These are phyloP conservation scores for Bicyclus anynana DNA, from an alignment of 1,140 invertebrate species.

Conservation along the genomic window DNA sequence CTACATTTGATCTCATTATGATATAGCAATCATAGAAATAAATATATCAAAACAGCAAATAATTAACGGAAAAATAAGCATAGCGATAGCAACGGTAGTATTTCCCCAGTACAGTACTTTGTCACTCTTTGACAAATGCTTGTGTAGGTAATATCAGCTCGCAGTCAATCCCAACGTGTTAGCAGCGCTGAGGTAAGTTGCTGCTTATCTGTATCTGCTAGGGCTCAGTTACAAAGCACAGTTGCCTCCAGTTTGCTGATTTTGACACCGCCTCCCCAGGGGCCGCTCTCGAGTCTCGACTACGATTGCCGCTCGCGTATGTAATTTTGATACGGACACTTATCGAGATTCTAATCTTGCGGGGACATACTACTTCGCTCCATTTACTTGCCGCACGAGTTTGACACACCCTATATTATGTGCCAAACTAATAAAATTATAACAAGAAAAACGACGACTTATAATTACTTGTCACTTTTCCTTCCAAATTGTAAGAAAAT, in stretches of 20 bases:
- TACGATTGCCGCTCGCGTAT: conserved; percentile 29
- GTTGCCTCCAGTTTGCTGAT: conserved; percentile 18
- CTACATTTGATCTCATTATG: too few relatives aligned
- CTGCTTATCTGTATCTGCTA: conserved; percentile 1
- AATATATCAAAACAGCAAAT: too few relatives aligned
- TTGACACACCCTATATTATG: conserved; percentile 10
- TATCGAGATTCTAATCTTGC: conserved; percentile 36
- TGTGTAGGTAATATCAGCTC: too few relatives aligned
- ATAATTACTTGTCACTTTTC: too few relatives aligned
- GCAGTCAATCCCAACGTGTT: too few relatives aligned
- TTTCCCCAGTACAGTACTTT: too few relatives aligned
- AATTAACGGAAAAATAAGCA: too few relatives aligned
- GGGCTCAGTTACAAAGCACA: conserved; percentile 21
- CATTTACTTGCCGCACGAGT: conserved; percentile 17
- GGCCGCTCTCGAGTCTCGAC: conserved; percentile 23
- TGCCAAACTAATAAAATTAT: background rate
- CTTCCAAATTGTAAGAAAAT: too few relatives aligned
- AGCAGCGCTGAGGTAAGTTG: conserved; percentile 3
- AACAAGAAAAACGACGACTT: too few relatives aligned
- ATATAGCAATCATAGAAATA: too few relatives aligned
- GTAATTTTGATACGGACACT: conserved; percentile 41
- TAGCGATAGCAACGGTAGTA: too few relatives aligned
- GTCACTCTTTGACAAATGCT: too few relatives aligned
- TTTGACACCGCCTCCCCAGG: conserved; percentile 23
- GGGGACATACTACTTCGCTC: conserved; percentile 20